phyloP scores from a whole-genome alignment of 1,140 invertebrate genomes.

The Gonioctena quinquepunctata region DNA sequence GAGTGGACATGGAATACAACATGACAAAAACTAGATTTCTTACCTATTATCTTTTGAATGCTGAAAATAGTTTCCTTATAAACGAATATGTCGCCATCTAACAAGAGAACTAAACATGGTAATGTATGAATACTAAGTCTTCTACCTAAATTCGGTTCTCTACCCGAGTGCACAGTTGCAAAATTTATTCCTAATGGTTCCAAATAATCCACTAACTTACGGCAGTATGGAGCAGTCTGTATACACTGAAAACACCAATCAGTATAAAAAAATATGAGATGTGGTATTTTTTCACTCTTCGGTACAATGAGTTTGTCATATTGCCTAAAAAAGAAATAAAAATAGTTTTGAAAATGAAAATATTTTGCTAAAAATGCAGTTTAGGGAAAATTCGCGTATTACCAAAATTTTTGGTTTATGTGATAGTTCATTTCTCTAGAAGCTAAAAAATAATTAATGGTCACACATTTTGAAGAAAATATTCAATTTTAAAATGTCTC shows the following conservation, averaged over 20 bases:
- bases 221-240: slow-evolving; percentile 79
- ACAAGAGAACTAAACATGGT: slow-evolving; percentile 79
- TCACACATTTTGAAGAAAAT: no score
- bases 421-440: no score
- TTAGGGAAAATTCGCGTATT: no score
- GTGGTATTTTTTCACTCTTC: slow-evolving; percentile 78
- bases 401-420: no score
- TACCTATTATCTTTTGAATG: slow-evolving; percentile 78
- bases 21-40: slow-evolving; percentile 1
- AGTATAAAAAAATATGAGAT: slow-evolving; percentile 86
- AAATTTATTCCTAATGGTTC: slow-evolving; percentile 75
- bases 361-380: no score
- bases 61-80: slow-evolving; percentile 80
- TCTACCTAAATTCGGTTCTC: slow-evolving; percentile 74
- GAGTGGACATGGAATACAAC: no score
- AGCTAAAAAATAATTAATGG: neutral
- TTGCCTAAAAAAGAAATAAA: slow-evolving; percentile 63
- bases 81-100: slow-evolving; percentile 79
- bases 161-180: slow-evolving; percentile 82
- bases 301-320: slow-evolving; percentile 86
- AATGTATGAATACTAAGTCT: slow-evolving; percentile 78
- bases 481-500: no score
- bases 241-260: slow-evolving; percentile 93
- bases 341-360: neutral
- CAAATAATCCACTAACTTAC: slow-evolving; percentile 80